Evolutionary conservation across 2,797 vertebrate species (phyloP).

Genomic region (Micropoecilia bifurca): DNA sequence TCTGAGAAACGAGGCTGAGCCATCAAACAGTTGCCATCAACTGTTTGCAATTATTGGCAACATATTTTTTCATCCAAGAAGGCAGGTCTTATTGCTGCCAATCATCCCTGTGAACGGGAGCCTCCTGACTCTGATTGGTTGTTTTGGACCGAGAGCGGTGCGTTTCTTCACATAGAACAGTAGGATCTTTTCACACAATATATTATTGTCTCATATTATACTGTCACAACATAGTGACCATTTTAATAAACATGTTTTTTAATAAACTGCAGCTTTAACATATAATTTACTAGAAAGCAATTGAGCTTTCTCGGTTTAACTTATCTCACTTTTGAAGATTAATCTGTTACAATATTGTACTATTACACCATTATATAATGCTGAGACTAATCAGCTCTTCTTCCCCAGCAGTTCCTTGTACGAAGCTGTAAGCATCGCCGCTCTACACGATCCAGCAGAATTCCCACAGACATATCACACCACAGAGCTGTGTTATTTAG

Average conservation of each 20-base stretch:
- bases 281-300: neutral
- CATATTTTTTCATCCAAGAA: too few species aligned
- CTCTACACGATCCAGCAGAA: neutral
- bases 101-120: too few species aligned
- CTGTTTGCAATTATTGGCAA: too few species aligned
- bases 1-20: neutral
- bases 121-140: too few species aligned
- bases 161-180: too few species aligned
- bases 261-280: neutral
- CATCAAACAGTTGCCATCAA: neutral
- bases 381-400: neutral
- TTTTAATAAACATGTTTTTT: too few species aligned
- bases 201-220: too few species aligned
- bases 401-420: neutral
- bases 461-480: neutral
- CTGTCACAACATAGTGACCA: too few species aligned
- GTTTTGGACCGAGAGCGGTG: too few species aligned
- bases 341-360: neutral
- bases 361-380: neutral
- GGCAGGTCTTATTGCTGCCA: too few species aligned
- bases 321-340: neutral
- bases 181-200: too few species aligned
- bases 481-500: conserved; percentile 3
- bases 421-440: neutral
- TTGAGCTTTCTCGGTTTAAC: neutral